phyloP scores from a whole-genome alignment of 2,797 vertebrate species.

The Girardinus metallicus region DNA sequence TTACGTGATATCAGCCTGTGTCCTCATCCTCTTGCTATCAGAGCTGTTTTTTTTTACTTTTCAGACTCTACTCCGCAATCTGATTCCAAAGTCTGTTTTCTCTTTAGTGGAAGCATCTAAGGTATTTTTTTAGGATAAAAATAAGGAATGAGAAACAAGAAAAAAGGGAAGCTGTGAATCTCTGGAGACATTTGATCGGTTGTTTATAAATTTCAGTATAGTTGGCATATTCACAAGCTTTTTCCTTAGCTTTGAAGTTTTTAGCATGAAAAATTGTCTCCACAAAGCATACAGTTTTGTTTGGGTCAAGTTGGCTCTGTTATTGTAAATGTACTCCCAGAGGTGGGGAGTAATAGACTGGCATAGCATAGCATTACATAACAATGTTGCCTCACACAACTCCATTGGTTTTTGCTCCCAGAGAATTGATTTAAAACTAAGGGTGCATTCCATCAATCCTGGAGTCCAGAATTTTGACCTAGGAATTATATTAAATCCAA shows the following conservation, averaged over 20 bases:
- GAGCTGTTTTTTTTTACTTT: constrained; percentile 24
- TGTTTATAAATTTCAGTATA: background rate
- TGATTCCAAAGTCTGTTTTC: constrained; percentile 20
- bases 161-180: background rate
- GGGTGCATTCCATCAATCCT: background rate
- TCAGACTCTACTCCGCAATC: constrained; percentile 6
- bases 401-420: background rate
- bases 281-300: background rate
- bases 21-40: constrained; percentile 8
- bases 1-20: constrained; percentile 47
- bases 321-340: background rate
- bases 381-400: background rate
- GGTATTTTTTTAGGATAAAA: background rate
- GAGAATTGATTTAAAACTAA: constrained; percentile 2
- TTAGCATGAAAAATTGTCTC: background rate
- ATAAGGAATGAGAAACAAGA: background rate
- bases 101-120: constrained; percentile 11
- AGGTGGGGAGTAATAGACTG: background rate
- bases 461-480: background rate
- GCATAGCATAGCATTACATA: background rate
- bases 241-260: background rate
- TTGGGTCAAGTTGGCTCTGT: background rate
- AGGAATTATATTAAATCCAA: background rate
- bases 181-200: background rate
- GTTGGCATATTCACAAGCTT: background rate